Conservation (phyloP, 37 sponge, comb jelly and placozoan genomes). For the Hexactinellida sp. region DNA sequence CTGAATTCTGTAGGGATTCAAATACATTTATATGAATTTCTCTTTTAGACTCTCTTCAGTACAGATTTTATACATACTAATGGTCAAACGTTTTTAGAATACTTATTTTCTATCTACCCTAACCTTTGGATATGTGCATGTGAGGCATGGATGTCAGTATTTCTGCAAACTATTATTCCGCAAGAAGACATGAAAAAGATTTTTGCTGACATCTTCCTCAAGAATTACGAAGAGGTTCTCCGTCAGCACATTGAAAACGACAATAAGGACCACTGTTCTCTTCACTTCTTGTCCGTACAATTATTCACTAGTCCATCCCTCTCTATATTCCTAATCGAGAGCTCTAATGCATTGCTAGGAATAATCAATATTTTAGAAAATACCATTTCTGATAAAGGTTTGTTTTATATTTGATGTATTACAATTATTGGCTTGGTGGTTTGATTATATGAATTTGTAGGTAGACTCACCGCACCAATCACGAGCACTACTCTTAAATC, state of each 20-base stretch:
- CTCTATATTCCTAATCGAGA: background rate
- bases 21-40: too few species aligned
- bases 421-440: too few species aligned
- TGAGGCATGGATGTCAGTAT: background rate
- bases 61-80: background rate
- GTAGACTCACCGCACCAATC: background rate
- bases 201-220: background rate
- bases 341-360: background rate
- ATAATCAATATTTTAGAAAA: background rate
- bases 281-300: background rate
- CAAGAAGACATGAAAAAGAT: background rate
- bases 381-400: background rate
- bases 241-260: background rate
- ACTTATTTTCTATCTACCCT: background rate
- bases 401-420: background rate
- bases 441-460: too few species aligned
- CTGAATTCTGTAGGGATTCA: too few species aligned
- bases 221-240: background rate
- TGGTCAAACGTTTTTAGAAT: background rate
- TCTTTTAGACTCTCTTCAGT: background rate
- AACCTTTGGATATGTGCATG: background rate
- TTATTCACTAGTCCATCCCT: conserved; percentile 10
- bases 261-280: background rate
- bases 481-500: background rate
- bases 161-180: background rate